Percentiles rank a stretch among this genome's conserved stretches.
phyloP scores from a whole-genome alignment of 2,888 invertebrate genomes.

The Lithosia quadra region DNA sequence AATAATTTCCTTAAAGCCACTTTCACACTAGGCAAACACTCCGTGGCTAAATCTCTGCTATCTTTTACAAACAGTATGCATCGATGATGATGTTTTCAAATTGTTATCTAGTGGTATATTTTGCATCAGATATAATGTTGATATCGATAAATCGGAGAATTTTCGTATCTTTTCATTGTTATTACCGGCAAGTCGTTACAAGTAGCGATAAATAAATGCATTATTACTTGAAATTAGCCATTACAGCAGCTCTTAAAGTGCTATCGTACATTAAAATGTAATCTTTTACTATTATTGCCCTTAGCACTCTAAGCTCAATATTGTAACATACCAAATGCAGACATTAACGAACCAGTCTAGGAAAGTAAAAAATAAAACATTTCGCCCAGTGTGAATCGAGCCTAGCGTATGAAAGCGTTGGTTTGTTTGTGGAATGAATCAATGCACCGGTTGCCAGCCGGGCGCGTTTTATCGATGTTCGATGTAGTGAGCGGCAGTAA shows the following conservation, averaged over 20 bases:
- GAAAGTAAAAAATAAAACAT: neutral
- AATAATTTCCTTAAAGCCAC: slow-evolving; percentile 14
- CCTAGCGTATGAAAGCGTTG: slow-evolving; percentile 15
- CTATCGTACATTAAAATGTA: too few relatives aligned
- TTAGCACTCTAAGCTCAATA: neutral
- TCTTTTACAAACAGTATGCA: too few relatives aligned
- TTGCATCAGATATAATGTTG: too few relatives aligned
- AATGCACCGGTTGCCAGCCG: slow-evolving; percentile 23
- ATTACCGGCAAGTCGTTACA: too few relatives aligned
- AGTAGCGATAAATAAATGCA: too few relatives aligned
- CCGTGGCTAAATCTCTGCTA: neutral
- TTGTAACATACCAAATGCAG: neutral
- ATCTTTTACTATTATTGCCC: too few relatives aligned
- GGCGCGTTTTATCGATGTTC: slow-evolving; percentile 25
- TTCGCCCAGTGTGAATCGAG: neutral
- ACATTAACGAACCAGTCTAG: neutral
- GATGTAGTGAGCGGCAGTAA: slow-evolving; percentile 22
- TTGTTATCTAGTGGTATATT: too few relatives aligned
- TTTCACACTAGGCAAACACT: neutral
- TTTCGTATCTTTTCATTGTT: too few relatives aligned
- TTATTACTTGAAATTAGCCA: too few relatives aligned
- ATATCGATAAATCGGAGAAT: too few relatives aligned
- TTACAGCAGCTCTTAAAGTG: neutral
- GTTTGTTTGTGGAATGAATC: slow-evolving; percentile 31
- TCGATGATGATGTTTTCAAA: too few relatives aligned